These are phyloP conservation scores for Antheraea pernyi DNA, from an alignment of 1,140 invertebrate species.

Conservation along the genomic window DNA sequence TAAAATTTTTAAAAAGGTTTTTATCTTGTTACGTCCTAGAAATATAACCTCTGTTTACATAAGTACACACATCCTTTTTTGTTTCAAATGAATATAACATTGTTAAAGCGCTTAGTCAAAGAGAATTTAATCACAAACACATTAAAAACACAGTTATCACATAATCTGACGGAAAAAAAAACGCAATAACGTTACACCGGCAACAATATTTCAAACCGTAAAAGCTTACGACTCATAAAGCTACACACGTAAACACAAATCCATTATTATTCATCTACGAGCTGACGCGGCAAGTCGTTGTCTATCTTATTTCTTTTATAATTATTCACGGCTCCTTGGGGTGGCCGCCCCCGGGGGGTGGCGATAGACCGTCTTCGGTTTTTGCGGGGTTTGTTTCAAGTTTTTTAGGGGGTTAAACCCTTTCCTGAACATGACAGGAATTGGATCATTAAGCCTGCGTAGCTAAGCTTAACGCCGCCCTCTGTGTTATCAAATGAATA, in stretches of 20 bases:
- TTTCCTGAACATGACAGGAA: slow-evolving; percentile 78
- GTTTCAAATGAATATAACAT: too few relatives aligned
- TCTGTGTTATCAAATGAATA: slow-evolving; percentile 13
- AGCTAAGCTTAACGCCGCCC: slow-evolving; percentile 66
- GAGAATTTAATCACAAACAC: slow-evolving; percentile 7
- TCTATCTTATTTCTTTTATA: slow-evolving; percentile 79
- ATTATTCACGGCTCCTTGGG: slow-evolving; percentile 70
- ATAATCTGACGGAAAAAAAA: slow-evolving; percentile 6
- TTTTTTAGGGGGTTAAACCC: slow-evolving; percentile 77
- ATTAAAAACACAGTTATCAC: not conserved
- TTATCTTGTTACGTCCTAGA: too few relatives aligned
- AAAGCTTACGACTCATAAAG: slow-evolving; percentile 57
- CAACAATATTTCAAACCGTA: slow-evolving; percentile 53
- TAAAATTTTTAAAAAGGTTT: too few relatives aligned
- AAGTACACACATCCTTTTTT: too few relatives aligned
- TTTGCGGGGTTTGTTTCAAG: slow-evolving; percentile 78
- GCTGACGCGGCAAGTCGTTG: slow-evolving; percentile 72
- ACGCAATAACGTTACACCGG: slow-evolving; percentile 43
- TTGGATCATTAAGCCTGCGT: slow-evolving; percentile 77
- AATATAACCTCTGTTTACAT: too few relatives aligned
- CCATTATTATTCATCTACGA: slow-evolving; percentile 74
- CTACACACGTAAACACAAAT: slow-evolving; percentile 68
- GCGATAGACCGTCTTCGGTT: slow-evolving; percentile 73
- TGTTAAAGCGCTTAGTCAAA: not conserved
- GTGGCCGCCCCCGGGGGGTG: slow-evolving; percentile 31